Evolutionary conservation across 1,140 invertebrate species (phyloP), one percentile per base, ranked within the genome.

Genomic region (Bombus haemorrhoidalis): DNA sequence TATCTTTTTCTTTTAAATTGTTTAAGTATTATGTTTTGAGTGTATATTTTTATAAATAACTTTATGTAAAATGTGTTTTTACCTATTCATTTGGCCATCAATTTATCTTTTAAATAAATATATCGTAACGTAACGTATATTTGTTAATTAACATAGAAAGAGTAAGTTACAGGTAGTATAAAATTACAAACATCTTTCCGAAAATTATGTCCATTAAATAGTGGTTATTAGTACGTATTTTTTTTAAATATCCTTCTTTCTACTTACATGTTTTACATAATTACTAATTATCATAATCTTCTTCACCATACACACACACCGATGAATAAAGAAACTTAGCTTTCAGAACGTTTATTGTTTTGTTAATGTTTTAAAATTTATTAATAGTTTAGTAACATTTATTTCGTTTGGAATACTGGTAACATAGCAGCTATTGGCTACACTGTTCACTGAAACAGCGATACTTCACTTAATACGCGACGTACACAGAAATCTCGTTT

Each of bases 401-500:
- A 13, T 43, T 47, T 8, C 22, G 9, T 75, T 64, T 53, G 2
- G n/a, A 59, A 34, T 57, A 25, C 25, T 43, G 12, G n/a, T n/a
- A 32, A 32, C n/a, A n/a, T 5, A 47, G 18, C 34, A 43, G 43
- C 59, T 59, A 39, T 87, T 90, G 88, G 88, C 62, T 41, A 37
- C 80, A 73, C 41, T 81, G 86, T 34, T 0, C 18, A 53, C 9
- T 53, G 22, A 69, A 39, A 85, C 64, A 25, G 22, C 12, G 57
- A 78, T 43, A 77, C 82, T 83, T 88, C 78, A 73, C n/a, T 47
- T 47, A 53, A 71, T 86, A 83, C 59, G 62, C 62, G 47, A 79
- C 77, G 84, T 83, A 73, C 47, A 88, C 81, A 82, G 85, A 89
- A 80, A 32, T 37, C 28, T 83, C 22, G 57, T 57, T 80, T 68